These are phyloP conservation scores for Pyrrhosoma nymphula DNA, from an alignment of 2,888 invertebrate species.

Conservation along the genomic window DNA sequence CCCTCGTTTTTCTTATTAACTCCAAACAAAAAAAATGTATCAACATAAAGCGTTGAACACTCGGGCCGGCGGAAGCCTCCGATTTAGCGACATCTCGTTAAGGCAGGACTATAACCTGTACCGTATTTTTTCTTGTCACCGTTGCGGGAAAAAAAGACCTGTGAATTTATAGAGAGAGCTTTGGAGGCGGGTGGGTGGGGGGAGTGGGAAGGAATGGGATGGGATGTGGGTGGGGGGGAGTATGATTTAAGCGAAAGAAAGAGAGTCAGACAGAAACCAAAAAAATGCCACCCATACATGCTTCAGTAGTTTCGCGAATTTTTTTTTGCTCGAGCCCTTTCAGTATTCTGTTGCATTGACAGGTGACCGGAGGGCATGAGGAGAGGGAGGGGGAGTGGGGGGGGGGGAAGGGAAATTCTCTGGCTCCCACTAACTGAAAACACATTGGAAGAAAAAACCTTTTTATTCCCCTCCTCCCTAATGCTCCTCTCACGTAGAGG, in stretches of 20 bases:
- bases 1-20: no score
- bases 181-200: no score
- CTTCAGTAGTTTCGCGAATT: constrained; percentile 57
- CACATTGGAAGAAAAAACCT: not conserved
- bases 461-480: not conserved
- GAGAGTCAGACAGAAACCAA: constrained; percentile 56
- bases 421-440: not conserved
- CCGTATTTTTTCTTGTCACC: not conserved
- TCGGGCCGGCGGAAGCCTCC: not conserved
- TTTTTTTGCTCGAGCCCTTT: constrained; percentile 17
- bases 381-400: no score
- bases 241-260: constrained; percentile 40
- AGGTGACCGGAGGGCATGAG: not conserved
- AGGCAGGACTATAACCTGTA: not conserved
- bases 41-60: no score
- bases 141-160: not conserved
- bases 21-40: no score
- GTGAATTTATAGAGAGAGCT: not conserved
- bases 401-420: not conserved
- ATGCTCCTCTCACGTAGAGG: not conserved
- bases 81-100: not conserved
- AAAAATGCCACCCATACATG: constrained; percentile 40
- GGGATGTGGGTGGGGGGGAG: not conserved
- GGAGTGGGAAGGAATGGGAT: no score
- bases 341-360: constrained; percentile 55